Evolutionary conservation across 2,113 vertebrate genomes (phyloP), one percentile per base, ranked within the genome.

Genomic region (Onychorhynchus coronatus): DNA sequence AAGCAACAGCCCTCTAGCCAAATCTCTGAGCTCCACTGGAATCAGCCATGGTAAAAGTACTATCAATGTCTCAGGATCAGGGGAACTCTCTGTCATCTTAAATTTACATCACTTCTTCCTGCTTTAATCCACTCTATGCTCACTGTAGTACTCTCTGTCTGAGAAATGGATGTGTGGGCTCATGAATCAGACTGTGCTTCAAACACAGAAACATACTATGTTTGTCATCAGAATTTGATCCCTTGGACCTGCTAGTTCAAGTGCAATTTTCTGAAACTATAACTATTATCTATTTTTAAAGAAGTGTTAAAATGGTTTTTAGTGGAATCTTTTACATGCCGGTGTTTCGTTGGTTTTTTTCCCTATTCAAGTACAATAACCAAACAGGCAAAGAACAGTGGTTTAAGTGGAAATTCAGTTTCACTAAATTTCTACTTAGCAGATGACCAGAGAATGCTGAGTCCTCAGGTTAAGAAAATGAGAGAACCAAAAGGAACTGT

Each of bases 41-140:
- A 47, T 13, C 27, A 58, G 9, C 30, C 25, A 5, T 25, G 14
- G 13, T 18, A 37, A 50, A 88, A 59, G 28, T 16, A 12, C 3
- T 1, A 1, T 19, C 19, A 18, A 0, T 16, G 3, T 15, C 18
- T 41, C 30, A 41, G 20, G 9, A 25, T 2, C 33, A 12, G 1
- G 8, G 21, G 16, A 82, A 6, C 12, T 42, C 27, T 63, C 12
- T 6, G 2, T 55, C 25, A 9, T 35, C n/a, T 58, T 22, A 23
- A 37, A 7, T 14, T 80, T 44, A 11, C 9, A 2, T 30, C 30
- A 4, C 6, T 39, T 42, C 11, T 24, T 6, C 9, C 16, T 13
- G 6, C 35, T 62, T 71, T 75, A 46, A 14, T 44, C 11, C 14
- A 31, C 42, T 46, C 33, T 11, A 11, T 19, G 4, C 4, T 87